These are phyloP conservation scores for Microcebus griseorufus DNA, from an alignment of 2,113 vertebrate genomes.

Conservation along the genomic window DNA sequence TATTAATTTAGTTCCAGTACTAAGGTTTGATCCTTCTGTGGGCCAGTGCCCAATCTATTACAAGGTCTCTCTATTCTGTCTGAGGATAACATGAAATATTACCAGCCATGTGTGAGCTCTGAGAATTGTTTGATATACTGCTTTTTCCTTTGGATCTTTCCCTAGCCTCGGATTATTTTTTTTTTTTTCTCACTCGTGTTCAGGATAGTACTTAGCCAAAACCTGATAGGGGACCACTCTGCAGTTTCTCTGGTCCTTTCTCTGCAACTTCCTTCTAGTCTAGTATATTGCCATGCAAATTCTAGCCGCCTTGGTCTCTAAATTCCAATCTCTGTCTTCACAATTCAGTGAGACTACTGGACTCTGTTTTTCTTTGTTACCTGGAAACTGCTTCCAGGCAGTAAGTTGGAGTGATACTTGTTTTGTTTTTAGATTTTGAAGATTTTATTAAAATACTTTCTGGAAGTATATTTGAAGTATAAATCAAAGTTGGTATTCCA, in stretches of 20 bases:
- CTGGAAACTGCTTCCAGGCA: not conserved
- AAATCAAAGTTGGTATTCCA: conserved; percentile 33
- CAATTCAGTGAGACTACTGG: not conserved
- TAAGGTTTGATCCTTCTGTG: not conserved
- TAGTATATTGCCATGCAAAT: not conserved
- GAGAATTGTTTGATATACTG: not conserved
- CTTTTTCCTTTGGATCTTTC: conserved; percentile 7
- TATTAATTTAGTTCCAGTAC: not conserved
- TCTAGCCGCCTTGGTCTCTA: not conserved
- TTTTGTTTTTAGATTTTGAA: conserved; percentile 39
- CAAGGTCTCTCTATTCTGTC: not conserved
- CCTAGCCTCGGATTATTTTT: not conserved
- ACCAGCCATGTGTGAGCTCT: not conserved
- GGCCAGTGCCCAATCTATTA: not conserved
- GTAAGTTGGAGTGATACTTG: conserved; percentile 8
- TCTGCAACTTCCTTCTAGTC: not conserved
- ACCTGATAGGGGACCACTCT: not conserved
- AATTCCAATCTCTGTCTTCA: not conserved
- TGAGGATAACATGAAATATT: not conserved
- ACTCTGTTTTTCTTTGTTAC: not conserved
- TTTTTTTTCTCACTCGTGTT: not conserved
- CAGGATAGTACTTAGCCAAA: not conserved
- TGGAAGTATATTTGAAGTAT: conserved; percentile 29
- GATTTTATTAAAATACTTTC: conserved; percentile 52
- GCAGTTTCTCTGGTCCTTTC: not conserved